These are phyloP conservation scores for Oxycera nigricornis DNA, from an alignment of 2,888 invertebrate genomes.

Conservation along the genomic window DNA sequence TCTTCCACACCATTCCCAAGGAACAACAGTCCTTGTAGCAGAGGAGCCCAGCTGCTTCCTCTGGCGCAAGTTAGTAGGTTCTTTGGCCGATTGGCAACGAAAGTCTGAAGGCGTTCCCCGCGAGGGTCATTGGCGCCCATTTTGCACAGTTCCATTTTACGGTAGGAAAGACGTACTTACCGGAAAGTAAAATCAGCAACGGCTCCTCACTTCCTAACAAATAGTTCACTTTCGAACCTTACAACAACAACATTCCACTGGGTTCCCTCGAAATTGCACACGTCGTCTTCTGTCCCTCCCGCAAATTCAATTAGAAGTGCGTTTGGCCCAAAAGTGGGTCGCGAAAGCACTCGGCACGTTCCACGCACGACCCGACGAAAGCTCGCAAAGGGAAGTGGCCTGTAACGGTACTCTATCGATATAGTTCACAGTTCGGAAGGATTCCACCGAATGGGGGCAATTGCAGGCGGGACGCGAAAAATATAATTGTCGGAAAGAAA, in stretches of 20 bases:
- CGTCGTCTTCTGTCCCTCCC: background rate
- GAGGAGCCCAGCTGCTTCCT: too few relatives aligned
- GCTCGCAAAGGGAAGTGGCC: too few relatives aligned
- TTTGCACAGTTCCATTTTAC: too few relatives aligned
- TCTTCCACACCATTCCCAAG: too few relatives aligned
- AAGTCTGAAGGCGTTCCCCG: too few relatives aligned
- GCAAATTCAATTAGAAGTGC: conserved; percentile 7
- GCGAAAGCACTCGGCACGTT: background rate
- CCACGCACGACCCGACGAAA: background rate
- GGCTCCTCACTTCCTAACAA: background rate
- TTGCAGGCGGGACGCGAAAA: background rate
- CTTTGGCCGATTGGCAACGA: too few relatives aligned
- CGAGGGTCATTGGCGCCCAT: too few relatives aligned
- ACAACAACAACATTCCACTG: too few relatives aligned
- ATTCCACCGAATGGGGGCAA: background rate
- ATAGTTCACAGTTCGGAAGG: background rate
- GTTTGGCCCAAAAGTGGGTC: background rate
- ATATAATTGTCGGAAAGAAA: background rate
- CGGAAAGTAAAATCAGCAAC: background rate
- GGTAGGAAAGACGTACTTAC: too few relatives aligned
- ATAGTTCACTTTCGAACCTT: background rate
- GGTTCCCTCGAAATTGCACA: background rate
- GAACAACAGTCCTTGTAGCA: too few relatives aligned
- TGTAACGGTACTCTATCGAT: background rate
- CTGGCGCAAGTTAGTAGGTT: too few relatives aligned